phyloP scores from a whole-genome alignment of 23 tunicate species.

The Halocynthia roretzi region DNA sequence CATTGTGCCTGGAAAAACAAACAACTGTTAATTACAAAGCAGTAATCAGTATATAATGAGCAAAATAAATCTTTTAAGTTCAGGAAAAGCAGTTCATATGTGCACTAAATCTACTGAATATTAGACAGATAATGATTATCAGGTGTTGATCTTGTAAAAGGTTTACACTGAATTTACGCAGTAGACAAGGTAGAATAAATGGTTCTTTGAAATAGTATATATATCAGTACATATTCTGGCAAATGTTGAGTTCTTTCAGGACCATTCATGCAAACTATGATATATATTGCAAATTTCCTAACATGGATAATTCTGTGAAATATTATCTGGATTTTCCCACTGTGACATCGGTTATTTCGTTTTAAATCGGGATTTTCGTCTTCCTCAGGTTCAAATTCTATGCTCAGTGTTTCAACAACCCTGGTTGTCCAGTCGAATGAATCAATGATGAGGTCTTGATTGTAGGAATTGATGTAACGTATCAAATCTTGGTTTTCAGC shows the following conservation, averaged over 20 bases:
- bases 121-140: no score
- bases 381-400: slow-evolving; percentile 75
- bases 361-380: background rate
- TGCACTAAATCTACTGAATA: no score
- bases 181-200: no score
- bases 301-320: slow-evolving; percentile 52
- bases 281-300: slow-evolving; percentile 6
- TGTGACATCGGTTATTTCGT: no score
- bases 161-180: no score
- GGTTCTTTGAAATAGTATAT: no score
- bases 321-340: slow-evolving; percentile 14
- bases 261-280: background rate
- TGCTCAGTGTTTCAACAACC: slow-evolving; percentile 65
- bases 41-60: background rate
- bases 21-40: background rate
- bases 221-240: no score
- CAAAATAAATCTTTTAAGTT: no score
- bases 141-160: no score
- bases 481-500: slow-evolving; percentile 69
- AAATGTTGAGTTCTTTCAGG: no score
- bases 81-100: no score
- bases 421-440: slow-evolving; percentile 93
- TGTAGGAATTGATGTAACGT: slow-evolving; percentile 43
- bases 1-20: slow-evolving; percentile 52
- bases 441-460: slow-evolving; percentile 58